phyloP scores from a whole-genome alignment of 2,113 vertebrate species.

The Syngnathus typhle region DNA sequence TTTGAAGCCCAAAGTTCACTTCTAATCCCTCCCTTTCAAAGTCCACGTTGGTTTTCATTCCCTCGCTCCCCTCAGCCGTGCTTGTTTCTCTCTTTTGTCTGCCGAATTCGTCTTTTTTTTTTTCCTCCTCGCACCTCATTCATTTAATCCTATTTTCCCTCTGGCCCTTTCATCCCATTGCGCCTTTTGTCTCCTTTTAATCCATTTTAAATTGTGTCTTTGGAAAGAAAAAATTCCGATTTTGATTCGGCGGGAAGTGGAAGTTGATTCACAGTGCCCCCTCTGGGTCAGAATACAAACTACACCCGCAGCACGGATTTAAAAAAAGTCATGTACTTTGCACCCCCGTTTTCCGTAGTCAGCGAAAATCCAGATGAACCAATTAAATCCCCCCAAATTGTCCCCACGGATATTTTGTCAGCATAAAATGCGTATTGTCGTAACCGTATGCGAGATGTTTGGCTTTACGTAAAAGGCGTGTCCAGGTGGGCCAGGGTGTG shows the following conservation, averaged over 20 bases:
- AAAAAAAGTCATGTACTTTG: neutral
- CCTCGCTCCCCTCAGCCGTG: conserved; percentile 39
- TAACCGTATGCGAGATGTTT: too few relatives aligned
- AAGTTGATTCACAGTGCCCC: conserved; percentile 42
- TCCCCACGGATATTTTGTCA: too few relatives aligned
- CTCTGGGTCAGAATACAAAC: conserved; percentile 14
- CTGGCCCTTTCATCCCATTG: conserved; percentile 35
- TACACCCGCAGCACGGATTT: neutral
- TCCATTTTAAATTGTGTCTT: neutral
- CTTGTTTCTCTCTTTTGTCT: conserved; percentile 11
- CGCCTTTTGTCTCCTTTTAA: conserved; percentile 13
- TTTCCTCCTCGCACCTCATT: conserved; percentile 40
- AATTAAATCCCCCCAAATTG: too few relatives aligned
- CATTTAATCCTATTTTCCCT: conserved; percentile 42
- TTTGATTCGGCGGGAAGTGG: neutral
- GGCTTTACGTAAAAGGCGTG: too few relatives aligned
- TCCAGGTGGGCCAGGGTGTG: too few relatives aligned
- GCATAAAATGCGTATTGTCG: too few relatives aligned
- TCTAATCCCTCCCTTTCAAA: conserved; percentile 36
- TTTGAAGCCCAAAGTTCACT: conserved; percentile 21
- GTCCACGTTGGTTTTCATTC: conserved; percentile 18
- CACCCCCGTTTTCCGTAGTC: neutral
- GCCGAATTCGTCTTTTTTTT: conserved; percentile 3
- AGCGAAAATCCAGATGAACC: too few relatives aligned
- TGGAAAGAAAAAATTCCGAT: neutral